Evolutionary conservation across 2,113 vertebrate species (phyloP).

Genomic region (Zosterops hypoxanthus): DNA sequence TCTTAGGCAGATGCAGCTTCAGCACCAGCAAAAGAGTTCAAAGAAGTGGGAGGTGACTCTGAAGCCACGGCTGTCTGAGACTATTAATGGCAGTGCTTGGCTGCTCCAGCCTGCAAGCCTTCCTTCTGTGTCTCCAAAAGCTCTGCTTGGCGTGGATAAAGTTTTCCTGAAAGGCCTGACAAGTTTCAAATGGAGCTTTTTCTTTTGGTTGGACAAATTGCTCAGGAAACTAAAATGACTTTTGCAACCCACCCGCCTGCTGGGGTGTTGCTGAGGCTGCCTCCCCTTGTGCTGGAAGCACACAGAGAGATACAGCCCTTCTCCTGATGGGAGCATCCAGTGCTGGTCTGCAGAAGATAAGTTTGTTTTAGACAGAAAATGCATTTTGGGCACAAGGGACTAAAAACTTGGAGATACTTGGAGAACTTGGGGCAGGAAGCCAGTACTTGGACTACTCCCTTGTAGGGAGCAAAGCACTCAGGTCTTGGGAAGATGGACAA

Average conservation of each 20-base stretch:
- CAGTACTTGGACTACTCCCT: background rate
- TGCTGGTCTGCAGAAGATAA: background rate
- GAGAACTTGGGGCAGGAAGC: background rate
- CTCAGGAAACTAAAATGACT: background rate
- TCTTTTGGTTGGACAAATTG: background rate
- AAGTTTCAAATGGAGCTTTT: background rate
- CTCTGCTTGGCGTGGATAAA: rapidly evolving
- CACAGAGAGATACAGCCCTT: background rate
- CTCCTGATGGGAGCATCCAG: background rate
- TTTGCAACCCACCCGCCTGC: rapidly evolving
- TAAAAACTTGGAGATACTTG: background rate
- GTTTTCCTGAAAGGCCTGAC: background rate
- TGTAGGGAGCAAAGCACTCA: background rate
- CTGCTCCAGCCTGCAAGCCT: background rate
- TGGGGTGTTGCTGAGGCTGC: background rate
- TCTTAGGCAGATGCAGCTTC: background rate
- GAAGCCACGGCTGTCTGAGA: background rate
- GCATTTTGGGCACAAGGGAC: background rate
- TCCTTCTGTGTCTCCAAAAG: background rate
- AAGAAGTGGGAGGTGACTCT: background rate
- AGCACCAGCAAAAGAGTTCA: background rate
- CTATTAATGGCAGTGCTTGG: background rate
- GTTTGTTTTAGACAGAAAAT: background rate
- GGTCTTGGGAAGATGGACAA: background rate
- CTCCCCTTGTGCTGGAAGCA: background rate